Conservation (phyloP, 2,888 invertebrate species). For the Lasioglossum marginatum region DNA sequence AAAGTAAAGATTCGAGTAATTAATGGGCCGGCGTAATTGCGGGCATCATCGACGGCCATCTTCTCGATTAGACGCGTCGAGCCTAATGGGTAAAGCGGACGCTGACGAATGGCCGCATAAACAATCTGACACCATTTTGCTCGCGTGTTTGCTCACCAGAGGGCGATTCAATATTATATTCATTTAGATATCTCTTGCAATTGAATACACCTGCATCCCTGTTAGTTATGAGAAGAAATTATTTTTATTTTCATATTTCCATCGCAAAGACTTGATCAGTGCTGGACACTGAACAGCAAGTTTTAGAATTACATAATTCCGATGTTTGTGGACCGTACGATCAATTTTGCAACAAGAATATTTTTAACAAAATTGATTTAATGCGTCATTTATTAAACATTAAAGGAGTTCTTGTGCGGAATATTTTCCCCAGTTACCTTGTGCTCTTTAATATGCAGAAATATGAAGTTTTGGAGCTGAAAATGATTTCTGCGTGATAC, state of each 20-base stretch:
- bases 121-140: not conserved
- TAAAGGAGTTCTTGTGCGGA: not conserved
- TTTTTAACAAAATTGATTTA: not conserved
- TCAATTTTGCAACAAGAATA: not conserved
- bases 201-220: not conserved
- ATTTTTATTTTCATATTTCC: not conserved
- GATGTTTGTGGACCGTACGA: not conserved
- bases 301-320: not conserved
- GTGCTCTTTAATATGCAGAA: not conserved
- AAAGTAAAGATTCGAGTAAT: slow-evolving; percentile 58
- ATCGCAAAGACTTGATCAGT: not conserved
- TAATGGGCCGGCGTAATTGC: slow-evolving; percentile 46
- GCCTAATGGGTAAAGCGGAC: not conserved
- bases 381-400: not conserved
- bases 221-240: not conserved
- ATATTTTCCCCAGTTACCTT: not conserved
- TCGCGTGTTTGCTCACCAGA: not conserved
- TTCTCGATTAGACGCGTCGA: not conserved
- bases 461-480: not conserved
- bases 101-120: not conserved
- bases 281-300: not conserved
- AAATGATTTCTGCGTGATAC: slow-evolving; percentile 23
- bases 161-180: not conserved
- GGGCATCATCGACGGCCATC: slow-evolving; percentile 15
- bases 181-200: not conserved